Evolutionary conservation across 2,113 vertebrate species (phyloP), one percentile per base, ranked within the genome.

Genomic region (Gnathonemus echidnorhynchus): DNA sequence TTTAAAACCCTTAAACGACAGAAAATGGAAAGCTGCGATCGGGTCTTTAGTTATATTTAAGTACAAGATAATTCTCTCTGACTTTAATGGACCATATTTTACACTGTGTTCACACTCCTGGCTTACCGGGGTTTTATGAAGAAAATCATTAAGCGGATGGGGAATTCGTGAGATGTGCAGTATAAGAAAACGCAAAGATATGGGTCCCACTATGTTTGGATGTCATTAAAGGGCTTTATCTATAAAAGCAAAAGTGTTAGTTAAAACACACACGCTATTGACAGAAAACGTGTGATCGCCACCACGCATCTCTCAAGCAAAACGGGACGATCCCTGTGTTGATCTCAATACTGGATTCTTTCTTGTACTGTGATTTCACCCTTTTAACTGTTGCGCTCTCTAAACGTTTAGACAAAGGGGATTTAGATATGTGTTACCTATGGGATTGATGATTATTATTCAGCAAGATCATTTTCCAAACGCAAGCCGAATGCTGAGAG

Each of bases 371-470:
- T 85, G 89, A 89, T 89, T 89, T 53, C 70, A 35, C n/a, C 89
- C 10, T 58, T 87, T 90, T 90, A 90, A 90, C 90, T 90, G 90
- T 90, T 90, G 90, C 90, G 87, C 87, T 70, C 70, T 27, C n/a
- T 21, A 9, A 80, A 89, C 9, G 49, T n/a, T 35, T 45, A 4
- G n/a, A 62, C 74, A 88, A 88, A 42, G 7, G 31, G 31, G 19
- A 53, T 52, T 58, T 6, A 45, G 77, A 27, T 10, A 56, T 15
- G 19, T 50, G 31, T 53, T 53, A 31, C n/a, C 66, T 45, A 50
- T 52, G n/a, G 3, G 6, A 56, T 1, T 42, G 15, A 80, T 88
- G 1, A 49, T 52, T 13, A 89, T 70, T 10, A 52, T 88, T 88
- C 58, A 89, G 21, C 4, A 31, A 15, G 9, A 24, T n/a, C 17